phyloP scores from a whole-genome alignment of 2,888 invertebrate species.

The Busseola fusca region DNA sequence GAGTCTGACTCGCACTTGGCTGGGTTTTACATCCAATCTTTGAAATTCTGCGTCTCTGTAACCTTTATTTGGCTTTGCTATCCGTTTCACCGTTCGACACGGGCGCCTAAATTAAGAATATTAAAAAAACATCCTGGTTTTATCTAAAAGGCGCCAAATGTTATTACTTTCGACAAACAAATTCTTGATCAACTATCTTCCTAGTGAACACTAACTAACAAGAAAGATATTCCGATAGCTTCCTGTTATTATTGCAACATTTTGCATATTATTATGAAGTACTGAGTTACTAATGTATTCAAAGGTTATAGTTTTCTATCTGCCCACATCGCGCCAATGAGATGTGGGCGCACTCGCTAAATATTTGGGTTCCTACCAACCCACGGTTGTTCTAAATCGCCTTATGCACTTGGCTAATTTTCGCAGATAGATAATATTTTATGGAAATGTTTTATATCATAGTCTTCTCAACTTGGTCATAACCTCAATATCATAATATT shows the following conservation, averaged over 20 bases:
- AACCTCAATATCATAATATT: conserved; percentile 16
- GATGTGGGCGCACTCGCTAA: conserved; percentile 76
- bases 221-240: conserved; percentile 20
- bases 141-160: too few relatives aligned
- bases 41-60: too few relatives aligned
- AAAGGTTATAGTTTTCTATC: conserved; percentile 73
- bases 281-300: conserved; percentile 55
- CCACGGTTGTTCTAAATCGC: conserved; percentile 79
- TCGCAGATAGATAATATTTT: conserved; percentile 28
- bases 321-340: conserved; percentile 67
- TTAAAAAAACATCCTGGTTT: too few relatives aligned
- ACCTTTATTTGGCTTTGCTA: too few relatives aligned
- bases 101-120: too few relatives aligned
- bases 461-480: conserved; percentile 6
- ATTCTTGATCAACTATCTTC: too few relatives aligned
- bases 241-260: conserved; percentile 47
- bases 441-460: conserved; percentile 14
- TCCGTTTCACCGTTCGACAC: too few relatives aligned
- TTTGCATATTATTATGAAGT: conserved; percentile 43
- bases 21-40: too few relatives aligned
- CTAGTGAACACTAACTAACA: conserved; percentile 17
- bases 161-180: too few relatives aligned
- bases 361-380: conserved; percentile 72
- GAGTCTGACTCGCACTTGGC: too few relatives aligned
- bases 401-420: conserved; percentile 65